These are phyloP conservation scores for Troides oblongomaculatus DNA, from an alignment of 2,888 invertebrate genomes.

Conservation along the genomic window DNA sequence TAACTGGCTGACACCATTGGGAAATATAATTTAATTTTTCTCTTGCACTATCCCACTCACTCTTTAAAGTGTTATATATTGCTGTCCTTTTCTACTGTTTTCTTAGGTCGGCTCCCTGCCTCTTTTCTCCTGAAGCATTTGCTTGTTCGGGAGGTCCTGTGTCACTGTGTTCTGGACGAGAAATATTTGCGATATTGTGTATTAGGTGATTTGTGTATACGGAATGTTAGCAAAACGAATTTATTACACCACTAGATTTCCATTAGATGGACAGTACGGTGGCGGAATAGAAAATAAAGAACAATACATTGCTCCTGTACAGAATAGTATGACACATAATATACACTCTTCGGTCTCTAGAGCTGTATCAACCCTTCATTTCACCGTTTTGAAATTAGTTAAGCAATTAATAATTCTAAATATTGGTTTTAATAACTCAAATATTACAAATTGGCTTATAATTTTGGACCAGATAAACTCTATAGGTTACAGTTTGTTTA, in stretches of 20 bases:
- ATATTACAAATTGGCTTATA: neutral
- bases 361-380: neutral
- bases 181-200: constrained; percentile 77
- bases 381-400: neutral
- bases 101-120: constrained; percentile 53
- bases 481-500: too few species aligned
- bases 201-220: constrained; percentile 74
- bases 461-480: too few species aligned
- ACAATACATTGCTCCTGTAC: neutral
- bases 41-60: constrained; percentile 53
- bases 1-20: constrained; percentile 81
- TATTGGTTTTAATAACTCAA: neutral
- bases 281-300: constrained; percentile 22
- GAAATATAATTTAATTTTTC: constrained; percentile 81
- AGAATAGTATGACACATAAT: neutral
- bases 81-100: constrained; percentile 58
- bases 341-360: neutral
- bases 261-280: constrained; percentile 26
- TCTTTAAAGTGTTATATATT: constrained; percentile 39
- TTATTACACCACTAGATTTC: constrained; percentile 48
- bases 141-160: constrained; percentile 61
- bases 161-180: constrained; percentile 73
- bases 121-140: constrained; percentile 52
- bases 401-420: neutral
- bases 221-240: constrained; percentile 62